These are phyloP conservation scores for Hephaestus fuliginosus DNA, from an alignment of 2,797 vertebrate species.

Conservation along the genomic window DNA sequence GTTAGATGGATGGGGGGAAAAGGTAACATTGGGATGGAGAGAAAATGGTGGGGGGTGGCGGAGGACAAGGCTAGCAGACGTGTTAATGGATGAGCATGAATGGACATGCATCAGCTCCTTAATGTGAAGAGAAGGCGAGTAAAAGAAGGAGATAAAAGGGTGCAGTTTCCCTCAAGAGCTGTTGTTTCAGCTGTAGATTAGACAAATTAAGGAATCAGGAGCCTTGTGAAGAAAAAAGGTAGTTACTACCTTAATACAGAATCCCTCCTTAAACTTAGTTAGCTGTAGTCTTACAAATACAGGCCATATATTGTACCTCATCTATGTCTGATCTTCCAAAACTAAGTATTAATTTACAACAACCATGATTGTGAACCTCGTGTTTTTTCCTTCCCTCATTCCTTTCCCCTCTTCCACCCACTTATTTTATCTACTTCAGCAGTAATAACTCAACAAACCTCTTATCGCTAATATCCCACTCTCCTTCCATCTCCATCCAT, in stretches of 20 bases:
- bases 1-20: not conserved
- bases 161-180: not conserved
- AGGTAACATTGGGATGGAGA: slow-evolving; percentile 10
- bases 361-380: slow-evolving; percentile 22
- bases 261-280: not conserved
- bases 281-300: no score
- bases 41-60: slow-evolving; percentile 22
- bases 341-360: slow-evolving; percentile 23
- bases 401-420: slow-evolving; percentile 23
- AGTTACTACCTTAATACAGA: not conserved
- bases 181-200: slow-evolving; percentile 8
- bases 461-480: slow-evolving; percentile 64
- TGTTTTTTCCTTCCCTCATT: slow-evolving; percentile 44
- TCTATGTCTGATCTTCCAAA: slow-evolving; percentile 8
- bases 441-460: slow-evolving; percentile 58
- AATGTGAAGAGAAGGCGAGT: not conserved
- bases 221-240: not conserved
- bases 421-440: slow-evolving; percentile 53
- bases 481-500: slow-evolving; percentile 48
- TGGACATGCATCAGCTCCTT: slow-evolving; percentile 10
- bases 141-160: not conserved
- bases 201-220: slow-evolving; percentile 1
- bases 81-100: slow-evolving; percentile 14
- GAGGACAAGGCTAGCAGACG: no score
- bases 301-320: slow-evolving; percentile 3